Conservation (phyloP, 2,888 invertebrate species). For the Tipula helvola region DNA sequence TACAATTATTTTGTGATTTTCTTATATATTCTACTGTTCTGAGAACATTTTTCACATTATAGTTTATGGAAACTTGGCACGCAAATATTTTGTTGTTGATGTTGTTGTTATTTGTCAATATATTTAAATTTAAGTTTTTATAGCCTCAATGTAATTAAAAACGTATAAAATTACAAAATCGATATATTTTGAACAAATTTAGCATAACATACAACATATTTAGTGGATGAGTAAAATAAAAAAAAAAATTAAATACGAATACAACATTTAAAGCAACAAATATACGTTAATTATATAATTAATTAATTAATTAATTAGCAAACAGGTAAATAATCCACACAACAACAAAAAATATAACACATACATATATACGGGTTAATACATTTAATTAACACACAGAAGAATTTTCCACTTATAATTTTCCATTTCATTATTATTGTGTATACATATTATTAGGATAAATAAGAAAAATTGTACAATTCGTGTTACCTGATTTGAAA, state of each 20-base stretch:
- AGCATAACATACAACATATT: background rate
- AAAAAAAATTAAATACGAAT: background rate
- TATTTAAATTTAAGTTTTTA: conserved; percentile 4
- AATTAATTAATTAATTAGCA: background rate
- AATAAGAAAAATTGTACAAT: background rate
- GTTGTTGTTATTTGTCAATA: background rate
- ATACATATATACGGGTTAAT: background rate
- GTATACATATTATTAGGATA: background rate
- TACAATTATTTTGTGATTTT: background rate
- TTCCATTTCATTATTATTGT: background rate
- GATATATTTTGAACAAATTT: background rate
- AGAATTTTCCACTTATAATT: background rate
- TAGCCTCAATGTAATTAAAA: background rate
- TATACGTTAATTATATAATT: background rate
- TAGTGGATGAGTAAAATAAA: background rate
- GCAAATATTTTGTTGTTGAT: background rate
- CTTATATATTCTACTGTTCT: background rate
- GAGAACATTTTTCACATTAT: background rate
- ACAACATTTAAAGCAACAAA: background rate
- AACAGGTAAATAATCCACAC: background rate
- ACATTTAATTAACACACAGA: background rate
- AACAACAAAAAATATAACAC: background rate
- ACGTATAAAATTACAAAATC: background rate
- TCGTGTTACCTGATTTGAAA: background rate
- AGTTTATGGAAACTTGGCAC: background rate